A percentile compares a stretch with the other conserved stretches of the same genome.
Conservation (phyloP, 2,113 vertebrate genomes). For the Brachypodius melanocephalos region DNA sequence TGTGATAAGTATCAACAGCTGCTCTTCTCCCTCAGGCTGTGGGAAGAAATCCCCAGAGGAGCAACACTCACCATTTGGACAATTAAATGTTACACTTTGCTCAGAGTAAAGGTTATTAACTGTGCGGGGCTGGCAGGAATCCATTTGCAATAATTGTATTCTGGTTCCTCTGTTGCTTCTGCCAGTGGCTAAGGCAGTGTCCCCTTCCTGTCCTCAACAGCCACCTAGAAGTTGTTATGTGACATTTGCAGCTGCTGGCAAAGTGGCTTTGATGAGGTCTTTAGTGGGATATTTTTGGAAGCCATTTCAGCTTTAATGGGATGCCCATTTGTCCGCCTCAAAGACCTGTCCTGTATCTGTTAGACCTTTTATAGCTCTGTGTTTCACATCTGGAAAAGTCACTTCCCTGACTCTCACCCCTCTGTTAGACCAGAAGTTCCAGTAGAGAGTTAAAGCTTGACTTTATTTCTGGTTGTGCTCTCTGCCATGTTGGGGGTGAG, state of each 20-base stretch:
- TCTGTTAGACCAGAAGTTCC: background rate
- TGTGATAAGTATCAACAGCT: background rate
- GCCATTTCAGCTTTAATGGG: background rate
- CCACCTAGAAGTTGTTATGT: background rate
- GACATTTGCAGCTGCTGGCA: background rate
- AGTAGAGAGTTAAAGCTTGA: background rate
- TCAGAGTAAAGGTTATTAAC: background rate
- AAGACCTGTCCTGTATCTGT: background rate
- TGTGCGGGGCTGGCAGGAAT: background rate
- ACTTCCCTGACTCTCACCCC: background rate
- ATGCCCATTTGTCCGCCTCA: background rate
- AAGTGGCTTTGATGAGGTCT: background rate
- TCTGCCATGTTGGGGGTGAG: background rate
- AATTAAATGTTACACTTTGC: background rate
- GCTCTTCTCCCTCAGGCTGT: background rate
- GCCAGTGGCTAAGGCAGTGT: background rate
- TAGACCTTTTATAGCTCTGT: background rate
- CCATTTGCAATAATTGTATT: background rate
- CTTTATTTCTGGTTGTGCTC: background rate
- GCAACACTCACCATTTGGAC: background rate
- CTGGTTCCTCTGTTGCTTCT: background rate
- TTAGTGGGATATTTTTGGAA: background rate
- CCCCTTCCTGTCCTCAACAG: background rate
- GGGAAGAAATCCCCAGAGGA: background rate
- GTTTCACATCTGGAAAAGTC: background rate